Percentiles rank a stretch among this genome's conserved stretches.
Evolutionary conservation across 2,888 invertebrate species (phyloP).

Genomic region (Pherbina coryleti): DNA sequence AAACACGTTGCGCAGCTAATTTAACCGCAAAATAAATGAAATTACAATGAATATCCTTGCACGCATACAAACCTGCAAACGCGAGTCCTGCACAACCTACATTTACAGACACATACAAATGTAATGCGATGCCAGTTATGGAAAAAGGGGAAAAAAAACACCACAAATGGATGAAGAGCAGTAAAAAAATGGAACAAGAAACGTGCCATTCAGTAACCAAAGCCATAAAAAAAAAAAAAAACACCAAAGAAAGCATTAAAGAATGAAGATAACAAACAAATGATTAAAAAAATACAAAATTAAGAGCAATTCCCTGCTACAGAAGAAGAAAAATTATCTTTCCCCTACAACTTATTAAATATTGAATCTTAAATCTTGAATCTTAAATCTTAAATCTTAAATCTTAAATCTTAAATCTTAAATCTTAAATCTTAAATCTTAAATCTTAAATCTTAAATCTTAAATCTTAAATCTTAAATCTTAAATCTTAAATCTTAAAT

Average conservation of each 20-base stretch:
- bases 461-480: no score
- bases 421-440: no score
- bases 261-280: no score
- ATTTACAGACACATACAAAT: neutral
- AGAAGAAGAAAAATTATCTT: neutral
- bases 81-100: neutral
- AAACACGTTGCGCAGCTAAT: constrained; percentile 32
- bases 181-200: neutral
- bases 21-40: constrained; percentile 32
- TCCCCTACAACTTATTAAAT: no score
- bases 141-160: no score
- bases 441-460: no score
- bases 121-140: neutral
- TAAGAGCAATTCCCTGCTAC: no score
- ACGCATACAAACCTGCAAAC: neutral
- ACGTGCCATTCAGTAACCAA: neutral
- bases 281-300: no score
- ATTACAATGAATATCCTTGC: constrained; percentile 30
- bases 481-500: no score
- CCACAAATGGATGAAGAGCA: neutral
- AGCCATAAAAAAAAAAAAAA: neutral
- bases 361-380: neutral
- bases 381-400: neutral
- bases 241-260: neutral
- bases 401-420: no score